Evolutionary conservation across 2,888 invertebrate species (phyloP).

Genomic region (Lissonota sp.): DNA sequence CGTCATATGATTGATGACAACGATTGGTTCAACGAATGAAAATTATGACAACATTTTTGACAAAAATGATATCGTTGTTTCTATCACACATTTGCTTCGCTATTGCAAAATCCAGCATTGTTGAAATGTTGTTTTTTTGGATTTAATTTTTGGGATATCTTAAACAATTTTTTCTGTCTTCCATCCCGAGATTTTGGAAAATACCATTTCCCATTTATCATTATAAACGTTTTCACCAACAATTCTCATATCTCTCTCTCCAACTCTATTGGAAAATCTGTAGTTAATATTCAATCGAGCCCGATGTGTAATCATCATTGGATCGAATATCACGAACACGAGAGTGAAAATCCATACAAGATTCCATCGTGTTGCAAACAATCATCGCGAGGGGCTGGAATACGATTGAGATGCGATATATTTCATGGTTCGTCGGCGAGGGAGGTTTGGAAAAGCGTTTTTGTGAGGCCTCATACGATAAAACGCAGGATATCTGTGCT

Average conservation of each 20-base stretch:
- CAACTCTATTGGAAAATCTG: background rate
- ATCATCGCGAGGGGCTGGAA: conserved; percentile 28
- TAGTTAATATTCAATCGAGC: conserved; percentile 52
- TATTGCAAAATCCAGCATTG: no score
- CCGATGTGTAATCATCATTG: conserved; percentile 49
- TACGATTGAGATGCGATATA: conserved; percentile 18
- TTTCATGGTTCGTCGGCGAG: background rate
- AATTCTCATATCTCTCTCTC: background rate
- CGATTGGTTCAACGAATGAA: no score
- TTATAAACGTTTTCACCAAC: background rate
- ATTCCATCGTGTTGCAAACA: conserved; percentile 58
- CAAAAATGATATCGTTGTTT: no score
- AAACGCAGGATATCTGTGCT: background rate
- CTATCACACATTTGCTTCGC: no score
- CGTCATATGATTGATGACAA: no score
- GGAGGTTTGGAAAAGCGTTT: conserved; percentile 13
- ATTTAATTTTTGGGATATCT: no score
- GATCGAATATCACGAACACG: conserved; percentile 50
- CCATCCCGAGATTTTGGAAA: no score
- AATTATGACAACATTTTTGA: no score
- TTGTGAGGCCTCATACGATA: background rate
- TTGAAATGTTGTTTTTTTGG: no score
- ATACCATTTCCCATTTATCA: no score
- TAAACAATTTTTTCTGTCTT: no score
- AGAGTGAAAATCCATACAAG: conserved; percentile 34